Percentiles rank a stretch among this genome's conserved stretches.
Conservation (phyloP, 2,113 vertebrate genomes). For the Grantiella picta region DNA sequence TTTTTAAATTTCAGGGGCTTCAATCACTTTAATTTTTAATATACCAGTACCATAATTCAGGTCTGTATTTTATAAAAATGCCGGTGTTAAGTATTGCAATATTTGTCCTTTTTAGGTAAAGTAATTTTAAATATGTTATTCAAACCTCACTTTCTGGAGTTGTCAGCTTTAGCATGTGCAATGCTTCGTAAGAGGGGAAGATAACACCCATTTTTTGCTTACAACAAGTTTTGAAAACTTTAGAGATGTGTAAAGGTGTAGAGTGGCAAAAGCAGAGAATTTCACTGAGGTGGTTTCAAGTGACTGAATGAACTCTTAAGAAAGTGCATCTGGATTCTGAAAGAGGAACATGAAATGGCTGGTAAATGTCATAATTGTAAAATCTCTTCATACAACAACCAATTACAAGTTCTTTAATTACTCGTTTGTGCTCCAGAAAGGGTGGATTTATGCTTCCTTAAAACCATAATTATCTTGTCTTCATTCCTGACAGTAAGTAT, state of each 20-base stretch:
- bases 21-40: not conserved
- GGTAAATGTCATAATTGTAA: constrained; percentile 66
- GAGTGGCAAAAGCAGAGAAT: not conserved
- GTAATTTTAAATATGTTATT: not conserved
- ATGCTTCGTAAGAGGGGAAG: not conserved
- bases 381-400: constrained; percentile 66
- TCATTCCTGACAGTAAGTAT: constrained; percentile 68
- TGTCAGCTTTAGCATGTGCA: not conserved
- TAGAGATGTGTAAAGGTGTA: not conserved
- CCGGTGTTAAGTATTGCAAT: not conserved
- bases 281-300: not conserved
- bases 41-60: not conserved
- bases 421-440: constrained; percentile 58
- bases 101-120: not conserved
- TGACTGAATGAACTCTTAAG: not conserved
- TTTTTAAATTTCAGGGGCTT: not conserved
- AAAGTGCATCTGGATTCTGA: not conserved
- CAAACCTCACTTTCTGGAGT: not conserved
- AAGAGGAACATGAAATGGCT: constrained; percentile 41
- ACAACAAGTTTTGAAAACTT: not conserved
- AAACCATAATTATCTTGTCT: constrained; percentile 78
- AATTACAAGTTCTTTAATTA: constrained; percentile 77
- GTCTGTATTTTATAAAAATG: not conserved
- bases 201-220: not conserved
- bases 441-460: constrained; percentile 63